A percentile compares a stretch with the other conserved stretches of the same genome.
Conservation (phyloP, 2,888 invertebrate species). For the Syrista parreyssii region DNA sequence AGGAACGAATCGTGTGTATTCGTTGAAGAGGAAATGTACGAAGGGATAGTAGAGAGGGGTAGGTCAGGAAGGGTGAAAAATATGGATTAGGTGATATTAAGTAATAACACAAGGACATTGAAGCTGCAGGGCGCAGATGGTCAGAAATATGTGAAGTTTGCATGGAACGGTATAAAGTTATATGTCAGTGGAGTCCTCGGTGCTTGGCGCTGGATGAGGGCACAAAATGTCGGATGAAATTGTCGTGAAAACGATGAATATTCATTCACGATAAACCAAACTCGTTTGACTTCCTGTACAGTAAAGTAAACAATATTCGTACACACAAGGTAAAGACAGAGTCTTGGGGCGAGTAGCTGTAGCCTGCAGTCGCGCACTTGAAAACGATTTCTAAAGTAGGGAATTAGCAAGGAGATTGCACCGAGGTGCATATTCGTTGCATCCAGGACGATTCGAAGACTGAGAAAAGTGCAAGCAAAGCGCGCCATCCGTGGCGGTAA, state of each 20-base stretch:
- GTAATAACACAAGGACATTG: conserved; percentile 40
- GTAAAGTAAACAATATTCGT: neutral
- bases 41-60: neutral
- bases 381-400: neutral
- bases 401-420: neutral
- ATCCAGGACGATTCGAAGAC: neutral
- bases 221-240: neutral
- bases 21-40: neutral
- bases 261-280: neutral
- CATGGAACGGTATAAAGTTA: conserved; percentile 23
- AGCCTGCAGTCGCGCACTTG: neutral
- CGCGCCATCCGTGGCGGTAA: neutral
- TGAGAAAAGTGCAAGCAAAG: neutral
- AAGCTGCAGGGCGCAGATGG: conserved; percentile 42
- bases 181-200: neutral
- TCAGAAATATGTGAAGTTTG: conserved; percentile 49
- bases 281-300: neutral
- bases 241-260: neutral
- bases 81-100: conserved; percentile 47
- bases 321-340: neutral
- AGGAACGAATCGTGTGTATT: neutral
- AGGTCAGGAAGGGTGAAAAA: conserved; percentile 22
- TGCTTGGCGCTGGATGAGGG: neutral
- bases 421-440: neutral
- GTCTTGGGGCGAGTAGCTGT: neutral